Conservation (phyloP, 2,888 invertebrate species). For the Tiphia femorata region DNA sequence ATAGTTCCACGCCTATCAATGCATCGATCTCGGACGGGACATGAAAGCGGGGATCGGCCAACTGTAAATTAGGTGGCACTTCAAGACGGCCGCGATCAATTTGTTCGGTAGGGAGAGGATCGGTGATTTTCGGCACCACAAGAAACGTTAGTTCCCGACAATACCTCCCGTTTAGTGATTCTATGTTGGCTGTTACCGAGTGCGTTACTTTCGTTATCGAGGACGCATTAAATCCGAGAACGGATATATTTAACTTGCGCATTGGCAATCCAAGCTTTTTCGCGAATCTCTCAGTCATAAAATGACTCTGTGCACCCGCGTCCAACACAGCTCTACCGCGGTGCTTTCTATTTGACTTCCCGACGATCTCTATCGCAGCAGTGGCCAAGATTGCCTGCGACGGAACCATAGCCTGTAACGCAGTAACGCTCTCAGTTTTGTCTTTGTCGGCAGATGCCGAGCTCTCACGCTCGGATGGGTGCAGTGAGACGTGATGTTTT, state of each 20-base stretch:
- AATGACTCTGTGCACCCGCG: constrained; percentile 3
- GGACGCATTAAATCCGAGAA: background rate
- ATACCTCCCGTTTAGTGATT: background rate
- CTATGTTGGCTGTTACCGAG: background rate
- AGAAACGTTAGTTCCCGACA: background rate
- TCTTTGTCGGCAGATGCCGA: background rate
- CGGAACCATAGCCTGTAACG: background rate
- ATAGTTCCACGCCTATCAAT: constrained; percentile 24
- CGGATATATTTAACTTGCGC: background rate
- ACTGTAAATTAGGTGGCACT: constrained; percentile 13
- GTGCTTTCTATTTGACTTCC: background rate
- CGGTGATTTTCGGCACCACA: background rate
- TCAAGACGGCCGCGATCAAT: background rate
- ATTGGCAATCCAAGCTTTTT: background rate
- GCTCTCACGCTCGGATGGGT: background rate
- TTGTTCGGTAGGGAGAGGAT: background rate
- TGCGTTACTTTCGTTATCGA: background rate
- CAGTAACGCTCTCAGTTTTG: background rate
- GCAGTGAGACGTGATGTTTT: background rate
- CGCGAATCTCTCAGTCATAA: constrained; percentile 2
- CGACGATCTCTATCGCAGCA: background rate
- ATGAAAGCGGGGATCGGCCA: constrained; percentile 29
- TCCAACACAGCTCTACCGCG: too few species aligned
- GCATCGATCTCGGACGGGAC: too few species aligned
- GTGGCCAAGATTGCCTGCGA: background rate